Evolutionary conservation across 2,797 vertebrate species (phyloP), one percentile per base, ranked within the genome.

Genomic region (Scarus forsteni): DNA sequence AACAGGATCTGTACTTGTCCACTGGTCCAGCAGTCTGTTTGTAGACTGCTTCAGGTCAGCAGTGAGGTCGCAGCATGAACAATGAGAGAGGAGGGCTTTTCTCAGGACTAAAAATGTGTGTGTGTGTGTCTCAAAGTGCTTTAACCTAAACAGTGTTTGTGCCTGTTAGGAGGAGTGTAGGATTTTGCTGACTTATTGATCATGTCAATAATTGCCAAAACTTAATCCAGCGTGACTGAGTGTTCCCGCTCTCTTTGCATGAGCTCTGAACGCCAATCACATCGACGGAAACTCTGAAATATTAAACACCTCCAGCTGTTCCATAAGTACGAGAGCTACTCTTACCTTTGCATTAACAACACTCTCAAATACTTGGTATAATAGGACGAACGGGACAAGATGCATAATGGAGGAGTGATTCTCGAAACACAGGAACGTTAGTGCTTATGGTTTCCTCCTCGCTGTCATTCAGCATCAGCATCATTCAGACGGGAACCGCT

Each of bases 141-240:
- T 81, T 58, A 1, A 16, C 45, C 13, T 52, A 40, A 39, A 70
- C 69, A 71, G 54, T 12, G 35, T 36, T 60, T 15, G 36, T 48
- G 66, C 64, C 55, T 13, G 35, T 13, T 43, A 54, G 53, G 53
- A 72, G 27, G 54, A 73, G 56, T 1, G 27, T 36, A 40, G 51
- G 42, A 60, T 65, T 82, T 62, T 90, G 83, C 82, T 87, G 84
- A 86, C 84, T 84, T 74, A 70, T 72, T 84, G 72, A 89, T 88
- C 74, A 66, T 84, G 80, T 90, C 83, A 66, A 90, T 94, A 95
- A 94, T 93, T 91, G 89, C 86, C 63, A 75, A 76, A 86, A 83
- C 85, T 83, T 85, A 85, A 85, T 90, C 88, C 90, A 83, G 86
- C 72, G 43, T 75, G 73, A 85, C 91, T 83, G 88, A 91, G 88